Base-by-base conservation (phyloP, 2,113 vertebrate species). In the Bambusicola thoracicus region DNA sequence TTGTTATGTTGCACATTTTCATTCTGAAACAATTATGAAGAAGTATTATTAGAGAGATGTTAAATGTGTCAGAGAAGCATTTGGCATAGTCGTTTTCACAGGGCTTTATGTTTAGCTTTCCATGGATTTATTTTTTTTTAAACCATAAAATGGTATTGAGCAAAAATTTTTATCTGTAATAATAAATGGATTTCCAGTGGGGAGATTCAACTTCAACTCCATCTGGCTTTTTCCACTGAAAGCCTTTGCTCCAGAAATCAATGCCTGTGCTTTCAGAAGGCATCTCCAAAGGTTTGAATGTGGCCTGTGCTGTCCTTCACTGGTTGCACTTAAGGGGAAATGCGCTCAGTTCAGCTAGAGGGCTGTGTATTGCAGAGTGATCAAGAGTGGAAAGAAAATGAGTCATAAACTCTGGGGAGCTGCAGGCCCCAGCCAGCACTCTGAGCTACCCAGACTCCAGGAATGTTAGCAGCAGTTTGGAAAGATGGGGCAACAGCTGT, bases 41-140 rank as follows among this genome's bases (percentile, higher is more conserved):
- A 87, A 87, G 53, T 90, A 85, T 81, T 94, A 91, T 93, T 96
- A 91, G 59, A 56, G 68, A 61, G 66, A 51, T 81, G 76, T 77
- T 94, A 87, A 86, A 78, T 36, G 58, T 27, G 49, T 90, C 55
- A 91, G 55, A 44, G 59, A 90, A 75, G 20, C 22, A 46, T 30
- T 96, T 92, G 58, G 10, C 53, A 82, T 8, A 83, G 53, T 38
- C 24, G 67, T 93, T 85, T 77, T 84, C 51, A 74, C 34, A 56
- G 3, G 6, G 15, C 25, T 73, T 53, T 8, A 8, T 7, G 6
- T 38, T 82, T 85, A 65, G 4, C 5, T 2, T 0, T 27, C 11
- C 17, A 63, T 29, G 9, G 36, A 51, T 16, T 74, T 93, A 41
- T 53, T 13, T 40, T 40, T 46, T 55, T 6, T 11, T 32, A 69